Evolutionary conservation across 2,113 vertebrate species (phyloP), one percentile per base, ranked within the genome.

Genomic region (Pao palembangensis): DNA sequence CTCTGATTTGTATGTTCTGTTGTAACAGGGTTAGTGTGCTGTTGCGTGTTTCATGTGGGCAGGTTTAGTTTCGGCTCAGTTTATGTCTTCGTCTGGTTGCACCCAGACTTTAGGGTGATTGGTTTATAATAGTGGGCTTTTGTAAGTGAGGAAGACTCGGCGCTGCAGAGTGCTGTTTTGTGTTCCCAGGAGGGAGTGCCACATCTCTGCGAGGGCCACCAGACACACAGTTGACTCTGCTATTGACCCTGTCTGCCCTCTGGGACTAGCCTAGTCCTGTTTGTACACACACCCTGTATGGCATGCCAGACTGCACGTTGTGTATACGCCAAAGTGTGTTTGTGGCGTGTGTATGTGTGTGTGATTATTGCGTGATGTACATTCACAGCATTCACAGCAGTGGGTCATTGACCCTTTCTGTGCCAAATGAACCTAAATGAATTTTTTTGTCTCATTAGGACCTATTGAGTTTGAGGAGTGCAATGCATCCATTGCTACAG

Each of bases 381-480:
- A 64, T 75, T 78, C 73, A 74, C 58, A 73, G 63, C 67, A 51
- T 58, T 82, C 69, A 23, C 68, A 83, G 80, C 76, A 68, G 76
- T 75, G 59, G 75, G 76, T 59, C 71, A 28, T 69, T 85, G 69
- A 85, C 79, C 80, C 68, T 82, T 85, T 77, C 34, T 50, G 49
- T 78, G 80, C 69, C 70, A 75, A 82, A 70, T 81, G 54, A 80
- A 82, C 76, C 75, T 74, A 71, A 80, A 81, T 70, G 48, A 64
- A 50, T 71, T 47, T 54, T 54, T 78, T 75, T 60, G 48, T 82
- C 69, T 79, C 58, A 71, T 88, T 82, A 93, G 96, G 95, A 14
- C 92, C 91, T 64, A 92, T 99, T 87, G 96, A 98, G 81, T 99
- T 99, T 92, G 96, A 98, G 85, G 96, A 98, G 89, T 99, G 95